Evolutionary conservation across 2,888 invertebrate genomes (phyloP), one percentile per base, ranked within the genome.

Genomic region (Ormyrus thymus): DNA sequence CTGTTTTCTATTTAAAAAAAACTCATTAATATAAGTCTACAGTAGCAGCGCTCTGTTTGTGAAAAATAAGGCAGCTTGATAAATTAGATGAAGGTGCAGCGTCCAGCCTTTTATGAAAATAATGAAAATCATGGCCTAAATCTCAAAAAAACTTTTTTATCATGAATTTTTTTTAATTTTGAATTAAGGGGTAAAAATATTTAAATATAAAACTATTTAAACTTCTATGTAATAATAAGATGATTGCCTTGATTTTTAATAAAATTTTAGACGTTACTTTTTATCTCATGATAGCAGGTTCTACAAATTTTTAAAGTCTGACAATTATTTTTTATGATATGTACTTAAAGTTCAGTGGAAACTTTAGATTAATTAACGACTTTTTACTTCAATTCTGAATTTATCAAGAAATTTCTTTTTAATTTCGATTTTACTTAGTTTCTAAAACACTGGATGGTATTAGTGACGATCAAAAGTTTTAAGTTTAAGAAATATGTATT

Each of bases 401-500:
- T 64, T 62, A 62, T 53, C 64, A 45, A 46, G 69, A 59, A n/a
- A 13, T 59, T 15, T 55, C 68, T 74, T 74, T 75, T 59, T 74
- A 65, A 51, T 59, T 65, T 4, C 7, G 75, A 69, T 71, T 64
- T 65, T 75, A 75, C 74, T 74, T 75, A 79, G 70, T 48, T 75
- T 75, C 13, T 55, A 48, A 50, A 66, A 55, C 70, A 55, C 64
- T 65, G 55, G 45, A 79, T 75, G 75, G 79, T 79, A 75, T 74
- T 75, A 79, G 15, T 9, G 13, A 50, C 15, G 59, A 75, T 65
- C 59, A 75, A 75, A 75, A 75, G 75, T 48, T 70, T 59, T 65
- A 71, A 65, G 59, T 69, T 43, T 66, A 75, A 55, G 46, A 45
- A 65, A 51, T 79, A 70, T 75, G 69, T 78, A 71, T 75, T 79